Percentiles rank a stretch among this genome's conserved stretches.
These are phyloP conservation scores for Sciaenops ocellatus DNA, from an alignment of 2,797 vertebrate genomes.

Conservation along the genomic window DNA sequence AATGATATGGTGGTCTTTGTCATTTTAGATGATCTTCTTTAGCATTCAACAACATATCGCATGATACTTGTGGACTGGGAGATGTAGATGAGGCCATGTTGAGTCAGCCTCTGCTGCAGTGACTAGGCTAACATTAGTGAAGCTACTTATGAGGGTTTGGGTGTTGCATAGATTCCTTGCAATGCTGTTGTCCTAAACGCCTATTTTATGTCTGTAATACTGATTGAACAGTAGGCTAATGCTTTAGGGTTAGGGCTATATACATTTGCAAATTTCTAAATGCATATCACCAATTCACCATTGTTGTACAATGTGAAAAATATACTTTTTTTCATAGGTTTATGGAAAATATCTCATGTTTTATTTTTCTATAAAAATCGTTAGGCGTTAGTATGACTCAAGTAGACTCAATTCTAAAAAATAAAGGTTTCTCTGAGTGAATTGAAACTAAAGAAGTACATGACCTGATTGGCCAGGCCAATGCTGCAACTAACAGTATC, in stretches of 20 bases:
- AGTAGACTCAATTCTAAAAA: background rate
- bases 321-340: background rate
- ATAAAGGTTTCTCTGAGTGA: background rate
- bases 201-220: background rate
- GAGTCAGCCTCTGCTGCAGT: background rate
- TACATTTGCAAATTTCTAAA: too few species aligned
- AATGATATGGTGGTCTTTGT: too few species aligned
- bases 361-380: background rate
- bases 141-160: too few species aligned
- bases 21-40: too few species aligned
- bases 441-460: background rate
- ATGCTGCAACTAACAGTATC: conserved; percentile 5
- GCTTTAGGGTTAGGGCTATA: too few species aligned
- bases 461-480: background rate
- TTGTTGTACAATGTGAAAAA: background rate
- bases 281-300: too few species aligned
- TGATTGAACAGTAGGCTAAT: background rate
- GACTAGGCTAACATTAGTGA: background rate
- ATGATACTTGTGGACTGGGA: background rate
- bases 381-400: background rate
- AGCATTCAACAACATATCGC: background rate
- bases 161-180: background rate
- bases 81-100: background rate
- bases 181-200: background rate
- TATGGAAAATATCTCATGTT: background rate